Evolutionary conservation across 2,797 vertebrate species (phyloP).

Genomic region (Eulemur rubriventer): DNA sequence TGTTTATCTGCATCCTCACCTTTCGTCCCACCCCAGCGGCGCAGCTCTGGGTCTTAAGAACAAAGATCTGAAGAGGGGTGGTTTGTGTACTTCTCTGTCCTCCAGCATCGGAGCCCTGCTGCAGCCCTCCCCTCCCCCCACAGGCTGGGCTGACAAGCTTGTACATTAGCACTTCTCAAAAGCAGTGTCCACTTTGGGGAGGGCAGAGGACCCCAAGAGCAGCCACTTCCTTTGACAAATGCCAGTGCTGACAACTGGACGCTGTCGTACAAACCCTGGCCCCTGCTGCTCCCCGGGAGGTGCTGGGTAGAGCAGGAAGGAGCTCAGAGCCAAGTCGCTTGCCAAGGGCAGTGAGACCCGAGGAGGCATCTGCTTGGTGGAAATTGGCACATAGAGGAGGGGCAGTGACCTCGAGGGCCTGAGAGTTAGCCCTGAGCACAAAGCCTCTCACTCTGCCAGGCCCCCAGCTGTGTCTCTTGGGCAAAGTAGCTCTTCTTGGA

Average conservation of each 20-base stretch:
- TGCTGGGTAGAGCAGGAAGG: neutral
- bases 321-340: neutral
- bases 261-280: slow-evolving; percentile 77
- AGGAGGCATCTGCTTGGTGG: neutral
- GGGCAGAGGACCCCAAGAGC: slow-evolving; percentile 78
- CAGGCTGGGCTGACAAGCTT: slow-evolving; percentile 79
- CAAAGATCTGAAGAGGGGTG: neutral
- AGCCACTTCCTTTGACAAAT: slow-evolving; percentile 85
- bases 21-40: neutral
- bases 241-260: slow-evolving; percentile 81
- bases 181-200: slow-evolving; percentile 84
- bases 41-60: neutral
- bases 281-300: neutral
- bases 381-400: neutral
- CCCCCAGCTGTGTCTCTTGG: too few species aligned
- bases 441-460: neutral
- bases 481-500: neutral
- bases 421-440: too few species aligned
- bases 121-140: neutral
- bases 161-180: slow-evolving; percentile 82
- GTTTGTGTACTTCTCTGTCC: slow-evolving; percentile 63
- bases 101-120: slow-evolving; percentile 52
- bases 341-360: neutral
- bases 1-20: neutral
- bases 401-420: neutral